A percentile compares a stretch with the other conserved stretches of the same genome.
These are phyloP conservation scores for Crossocerus cetratus DNA, from an alignment of 2,888 invertebrate species.

Conservation along the genomic window DNA sequence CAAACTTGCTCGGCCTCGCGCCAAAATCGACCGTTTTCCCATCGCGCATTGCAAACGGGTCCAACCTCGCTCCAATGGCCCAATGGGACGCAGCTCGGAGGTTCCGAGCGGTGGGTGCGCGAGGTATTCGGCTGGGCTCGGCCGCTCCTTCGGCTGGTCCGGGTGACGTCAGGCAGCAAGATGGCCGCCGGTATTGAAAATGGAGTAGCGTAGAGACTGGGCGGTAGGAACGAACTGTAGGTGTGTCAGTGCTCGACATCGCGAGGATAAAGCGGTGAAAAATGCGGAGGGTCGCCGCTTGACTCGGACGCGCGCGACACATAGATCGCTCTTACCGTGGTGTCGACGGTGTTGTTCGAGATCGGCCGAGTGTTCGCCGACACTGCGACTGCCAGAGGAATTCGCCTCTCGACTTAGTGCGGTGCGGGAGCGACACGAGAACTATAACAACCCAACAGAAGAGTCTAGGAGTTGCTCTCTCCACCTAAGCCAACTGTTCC, in stretches of 20 bases:
- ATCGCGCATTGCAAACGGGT: too few relatives aligned
- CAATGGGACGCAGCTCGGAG: slow-evolving; percentile 18
- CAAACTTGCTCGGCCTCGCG: too few relatives aligned
- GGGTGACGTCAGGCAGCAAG: slow-evolving; percentile 85
- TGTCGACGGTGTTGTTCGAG: slow-evolving; percentile 41
- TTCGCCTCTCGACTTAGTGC: too few relatives aligned
- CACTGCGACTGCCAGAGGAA: too few relatives aligned
- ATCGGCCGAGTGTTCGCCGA: slow-evolving; percentile 26
- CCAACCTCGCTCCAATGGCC: too few relatives aligned
- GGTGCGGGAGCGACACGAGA: too few relatives aligned
- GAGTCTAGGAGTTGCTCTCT: too few relatives aligned
- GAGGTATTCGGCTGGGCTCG: slow-evolving; percentile 52
- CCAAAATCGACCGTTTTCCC: too few relatives aligned
- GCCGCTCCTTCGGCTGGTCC: slow-evolving; percentile 48
- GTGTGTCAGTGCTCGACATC: slow-evolving; percentile 81
- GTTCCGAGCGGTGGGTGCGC: slow-evolving; percentile 19
- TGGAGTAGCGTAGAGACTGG: slow-evolving; percentile 83
- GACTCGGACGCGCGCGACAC: slow-evolving; percentile 39
- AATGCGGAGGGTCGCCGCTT: slow-evolving; percentile 50
- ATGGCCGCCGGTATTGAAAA: slow-evolving; percentile 86
- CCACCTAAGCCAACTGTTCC: too few relatives aligned
- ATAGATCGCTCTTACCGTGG: slow-evolving; percentile 24
- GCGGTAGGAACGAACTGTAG: slow-evolving; percentile 84
- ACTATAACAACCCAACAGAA: too few relatives aligned
- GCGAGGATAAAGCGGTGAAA: slow-evolving; percentile 54